Percentiles rank a stretch among this genome's conserved stretches.
These are phyloP conservation scores for Rhyacophila evoluta DNA, from an alignment of 2,888 invertebrate genomes.

Conservation along the genomic window DNA sequence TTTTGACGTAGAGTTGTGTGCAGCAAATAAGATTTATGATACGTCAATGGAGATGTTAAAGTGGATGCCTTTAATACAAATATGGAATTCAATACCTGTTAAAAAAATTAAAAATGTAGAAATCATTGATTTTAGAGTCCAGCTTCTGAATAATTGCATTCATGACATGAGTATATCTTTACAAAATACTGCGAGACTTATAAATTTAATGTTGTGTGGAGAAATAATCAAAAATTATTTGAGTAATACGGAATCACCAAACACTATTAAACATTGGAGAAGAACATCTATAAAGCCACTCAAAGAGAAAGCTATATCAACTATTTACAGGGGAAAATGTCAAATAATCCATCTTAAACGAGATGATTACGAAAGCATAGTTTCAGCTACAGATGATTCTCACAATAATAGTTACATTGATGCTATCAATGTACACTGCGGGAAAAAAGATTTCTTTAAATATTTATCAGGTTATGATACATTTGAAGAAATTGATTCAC, in stretches of 20 bases:
- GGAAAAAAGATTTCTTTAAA: neutral
- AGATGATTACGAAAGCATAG: neutral
- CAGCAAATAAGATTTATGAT: neutral
- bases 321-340: constrained; percentile 31
- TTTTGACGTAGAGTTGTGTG: neutral
- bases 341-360: neutral
- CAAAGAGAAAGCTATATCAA: constrained; percentile 23
- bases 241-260: neutral
- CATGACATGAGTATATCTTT: constrained; percentile 10
- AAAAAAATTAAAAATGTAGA: neutral
- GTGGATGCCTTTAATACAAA: constrained; percentile 28
- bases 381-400: neutral
- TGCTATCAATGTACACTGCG: constrained; percentile 20
- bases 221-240: constrained; percentile 30
- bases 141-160: constrained; percentile 27
- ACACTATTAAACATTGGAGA: neutral
- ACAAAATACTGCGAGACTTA: constrained; percentile 26
- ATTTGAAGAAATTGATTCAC: constrained; percentile 29
- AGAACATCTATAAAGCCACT: constrained; percentile 22
- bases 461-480: neutral
- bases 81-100: too few relatives aligned
- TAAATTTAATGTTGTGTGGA: constrained; percentile 41
- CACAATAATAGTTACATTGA: constrained; percentile 6
- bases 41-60: neutral
- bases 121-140: neutral